Evolutionary conservation across 2,797 vertebrate species (phyloP).

Genomic region (Linurgus olivaceus): DNA sequence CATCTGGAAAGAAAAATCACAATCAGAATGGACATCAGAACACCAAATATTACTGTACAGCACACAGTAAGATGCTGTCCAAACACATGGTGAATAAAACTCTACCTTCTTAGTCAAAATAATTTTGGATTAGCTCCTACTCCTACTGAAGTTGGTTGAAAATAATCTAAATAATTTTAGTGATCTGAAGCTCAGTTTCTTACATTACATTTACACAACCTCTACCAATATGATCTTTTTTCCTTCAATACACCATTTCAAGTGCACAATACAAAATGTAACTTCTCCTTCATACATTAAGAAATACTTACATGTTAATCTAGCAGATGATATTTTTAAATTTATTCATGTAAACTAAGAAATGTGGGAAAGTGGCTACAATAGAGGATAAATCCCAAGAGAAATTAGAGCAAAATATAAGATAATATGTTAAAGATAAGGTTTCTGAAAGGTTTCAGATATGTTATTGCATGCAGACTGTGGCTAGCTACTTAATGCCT

Average conservation of each 20-base stretch:
- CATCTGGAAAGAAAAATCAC: not conserved
- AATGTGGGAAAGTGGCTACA: not conserved
- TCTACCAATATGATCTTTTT: not conserved
- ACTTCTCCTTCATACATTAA: not conserved
- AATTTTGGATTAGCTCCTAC: not conserved
- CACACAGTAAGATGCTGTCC: not conserved
- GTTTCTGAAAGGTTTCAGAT: not conserved
- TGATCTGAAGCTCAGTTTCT: not conserved
- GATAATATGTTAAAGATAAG: not conserved
- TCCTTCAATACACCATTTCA: not conserved
- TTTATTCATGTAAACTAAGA: not conserved
- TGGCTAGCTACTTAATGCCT: not conserved
- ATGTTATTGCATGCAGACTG: not conserved
- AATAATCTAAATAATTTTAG: not conserved
- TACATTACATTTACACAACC: not conserved
- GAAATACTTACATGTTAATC: not conserved
- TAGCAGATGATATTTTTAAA: not conserved
- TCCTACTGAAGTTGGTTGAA: not conserved
- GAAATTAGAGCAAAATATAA: not conserved
- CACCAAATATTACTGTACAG: not conserved
- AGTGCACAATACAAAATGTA: not conserved
- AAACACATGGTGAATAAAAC: not conserved
- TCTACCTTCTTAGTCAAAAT: not conserved
- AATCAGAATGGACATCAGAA: not conserved
- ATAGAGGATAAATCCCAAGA: not conserved